Conservation (phyloP, 2,113 vertebrate species). For the Chrysemys picta region DNA sequence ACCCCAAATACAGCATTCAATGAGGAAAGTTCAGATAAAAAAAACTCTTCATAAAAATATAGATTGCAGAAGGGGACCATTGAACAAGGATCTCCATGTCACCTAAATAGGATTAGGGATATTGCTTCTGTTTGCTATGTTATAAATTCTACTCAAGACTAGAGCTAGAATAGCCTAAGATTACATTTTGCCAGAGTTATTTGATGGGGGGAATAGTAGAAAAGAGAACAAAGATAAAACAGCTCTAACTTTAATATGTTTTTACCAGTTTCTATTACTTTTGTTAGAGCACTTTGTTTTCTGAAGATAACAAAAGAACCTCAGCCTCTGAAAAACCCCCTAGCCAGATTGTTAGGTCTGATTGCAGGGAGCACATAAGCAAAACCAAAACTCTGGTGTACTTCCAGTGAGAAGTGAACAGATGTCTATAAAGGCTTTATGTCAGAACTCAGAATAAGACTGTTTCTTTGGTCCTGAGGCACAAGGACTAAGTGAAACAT, state of each 20-base stretch:
- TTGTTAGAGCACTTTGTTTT: neutral
- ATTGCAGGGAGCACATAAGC: neutral
- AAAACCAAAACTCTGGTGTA: neutral
- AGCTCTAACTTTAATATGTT: neutral
- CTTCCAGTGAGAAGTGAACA: accelerated
- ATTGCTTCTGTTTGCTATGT: slow-evolving; percentile 38
- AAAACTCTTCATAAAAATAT: slow-evolving; percentile 20
- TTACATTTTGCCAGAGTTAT: slow-evolving; percentile 25
- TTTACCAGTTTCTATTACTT: neutral
- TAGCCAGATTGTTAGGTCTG: neutral
- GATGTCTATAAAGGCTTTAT: neutral
- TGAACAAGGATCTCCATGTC: neutral
- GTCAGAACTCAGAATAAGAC: accelerated
- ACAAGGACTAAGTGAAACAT: neutral
- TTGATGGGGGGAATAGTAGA: neutral
- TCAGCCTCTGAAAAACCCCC: neutral
- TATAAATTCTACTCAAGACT: slow-evolving; percentile 46
- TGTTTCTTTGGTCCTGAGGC: accelerated
- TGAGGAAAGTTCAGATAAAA: slow-evolving; percentile 29
- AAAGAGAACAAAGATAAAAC: slow-evolving; percentile 8
- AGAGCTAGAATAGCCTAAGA: neutral
- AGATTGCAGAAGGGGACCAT: neutral
- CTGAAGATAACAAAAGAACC: neutral
- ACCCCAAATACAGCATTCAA: neutral
- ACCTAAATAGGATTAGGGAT: slow-evolving; percentile 45